phyloP scores from a whole-genome alignment of 2,888 invertebrate species.

The Pteria penguin region DNA sequence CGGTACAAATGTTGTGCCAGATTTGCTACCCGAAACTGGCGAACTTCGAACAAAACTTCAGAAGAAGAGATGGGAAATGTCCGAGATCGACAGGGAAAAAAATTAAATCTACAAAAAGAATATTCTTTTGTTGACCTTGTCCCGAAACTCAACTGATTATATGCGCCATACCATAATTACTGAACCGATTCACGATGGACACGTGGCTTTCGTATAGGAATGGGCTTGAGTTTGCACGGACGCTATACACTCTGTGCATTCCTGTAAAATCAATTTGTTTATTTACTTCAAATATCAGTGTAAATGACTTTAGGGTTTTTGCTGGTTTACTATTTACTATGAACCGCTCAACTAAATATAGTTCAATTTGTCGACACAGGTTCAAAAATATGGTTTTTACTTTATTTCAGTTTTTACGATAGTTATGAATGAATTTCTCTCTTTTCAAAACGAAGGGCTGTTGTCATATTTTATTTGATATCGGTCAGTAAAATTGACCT shows the following conservation, averaged over 20 bases:
- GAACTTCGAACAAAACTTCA: background rate
- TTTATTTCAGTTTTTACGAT: no score
- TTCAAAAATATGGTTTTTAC: background rate
- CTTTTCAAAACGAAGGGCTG: no score
- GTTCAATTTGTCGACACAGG: no score
- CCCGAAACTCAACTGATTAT: background rate
- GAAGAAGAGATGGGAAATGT: conserved; percentile 8
- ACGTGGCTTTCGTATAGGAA: background rate
- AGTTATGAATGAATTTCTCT: no score
- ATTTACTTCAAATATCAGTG: no score
- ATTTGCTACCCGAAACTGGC: conserved; percentile 5
- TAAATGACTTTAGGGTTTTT: no score
- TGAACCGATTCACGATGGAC: background rate
- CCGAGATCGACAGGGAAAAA: background rate
- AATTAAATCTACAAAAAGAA: background rate
- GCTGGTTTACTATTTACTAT: no score
- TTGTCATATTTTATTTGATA: no score
- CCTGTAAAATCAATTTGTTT: background rate
- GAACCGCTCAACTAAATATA: no score
- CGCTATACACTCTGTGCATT: background rate
- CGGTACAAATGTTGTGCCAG: conserved; percentile 11
- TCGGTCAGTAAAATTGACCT: background rate
- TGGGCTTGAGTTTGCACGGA: background rate
- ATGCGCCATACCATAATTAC: background rate
- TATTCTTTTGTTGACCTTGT: background rate